Evolutionary conservation across 2,888 invertebrate genomes (phyloP).

Genomic region (Didymodactylos carnosus): DNA sequence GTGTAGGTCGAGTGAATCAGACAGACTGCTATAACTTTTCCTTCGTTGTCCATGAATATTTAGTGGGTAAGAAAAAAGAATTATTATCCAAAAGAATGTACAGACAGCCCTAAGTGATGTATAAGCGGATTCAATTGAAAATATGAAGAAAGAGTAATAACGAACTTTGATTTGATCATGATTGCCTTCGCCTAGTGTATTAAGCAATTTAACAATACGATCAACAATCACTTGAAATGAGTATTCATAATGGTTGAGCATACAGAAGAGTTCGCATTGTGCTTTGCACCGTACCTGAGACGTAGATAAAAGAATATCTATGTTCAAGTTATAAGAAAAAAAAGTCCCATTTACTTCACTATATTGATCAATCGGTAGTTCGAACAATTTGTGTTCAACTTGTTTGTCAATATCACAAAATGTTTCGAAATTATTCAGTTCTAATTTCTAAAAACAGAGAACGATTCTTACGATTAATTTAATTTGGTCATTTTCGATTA

Average conservation of each 20-base stretch:
- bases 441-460: neutral
- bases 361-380: conserved; percentile 48
- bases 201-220: neutral
- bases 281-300: neutral
- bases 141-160: neutral
- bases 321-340: neutral
- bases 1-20: too few relatives aligned
- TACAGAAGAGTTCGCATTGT: neutral
- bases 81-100: conserved; percentile 24
- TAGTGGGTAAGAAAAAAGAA: conserved; percentile 42
- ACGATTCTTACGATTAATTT: neutral
- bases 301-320: neutral
- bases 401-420: neutral
- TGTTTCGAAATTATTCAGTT: neutral
- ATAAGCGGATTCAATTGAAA: neutral
- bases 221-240: neutral
- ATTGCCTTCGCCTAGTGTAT: neutral
- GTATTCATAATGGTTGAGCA: neutral
- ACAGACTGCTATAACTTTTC: too few relatives aligned
- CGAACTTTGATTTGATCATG: conserved; percentile 50
- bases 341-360: conserved; percentile 40
- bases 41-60: conserved; percentile 55
- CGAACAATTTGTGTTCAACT: conserved; percentile 39
- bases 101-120: neutral
- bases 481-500: neutral